A percentile compares a stretch with the other conserved stretches of the same genome.
Evolutionary conservation across 2,113 vertebrate genomes (phyloP).

Genomic region (Sphyrna mokarran): DNA sequence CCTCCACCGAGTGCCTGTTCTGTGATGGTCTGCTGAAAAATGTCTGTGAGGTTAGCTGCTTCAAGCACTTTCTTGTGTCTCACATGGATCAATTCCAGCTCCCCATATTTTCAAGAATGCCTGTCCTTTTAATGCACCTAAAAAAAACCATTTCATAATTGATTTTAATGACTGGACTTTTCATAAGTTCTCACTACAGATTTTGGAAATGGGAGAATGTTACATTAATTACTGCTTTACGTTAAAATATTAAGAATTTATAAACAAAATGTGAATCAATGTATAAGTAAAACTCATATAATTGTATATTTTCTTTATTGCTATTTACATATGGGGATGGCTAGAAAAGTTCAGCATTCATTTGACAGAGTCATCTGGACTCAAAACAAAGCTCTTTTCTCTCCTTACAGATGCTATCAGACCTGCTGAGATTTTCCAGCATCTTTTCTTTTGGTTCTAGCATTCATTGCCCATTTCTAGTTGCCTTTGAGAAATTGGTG

Average conservation of each 20-base stretch:
- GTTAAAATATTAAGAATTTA: not conserved
- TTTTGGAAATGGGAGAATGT: not conserved
- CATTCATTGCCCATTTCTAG: not conserved
- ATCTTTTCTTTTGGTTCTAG: no score
- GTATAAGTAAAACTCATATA: not conserved
- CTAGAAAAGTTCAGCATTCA: not conserved
- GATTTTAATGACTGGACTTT: not conserved
- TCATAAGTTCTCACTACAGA: not conserved
- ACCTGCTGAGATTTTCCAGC: no score
- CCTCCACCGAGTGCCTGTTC: no score
- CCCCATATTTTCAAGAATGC: not conserved
- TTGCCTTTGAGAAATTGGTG: not conserved
- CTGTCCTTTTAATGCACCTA: not conserved
- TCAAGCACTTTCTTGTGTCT: not conserved
- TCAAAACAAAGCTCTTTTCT: no score
- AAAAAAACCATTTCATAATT: not conserved
- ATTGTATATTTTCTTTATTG: not conserved
- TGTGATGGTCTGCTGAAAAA: not conserved
- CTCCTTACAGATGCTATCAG: no score
- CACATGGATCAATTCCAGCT: not conserved
- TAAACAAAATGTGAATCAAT: not conserved
- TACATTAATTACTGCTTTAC: not conserved
- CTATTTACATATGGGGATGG: not conserved
- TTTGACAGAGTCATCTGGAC: not conserved
- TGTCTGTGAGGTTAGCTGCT: not conserved